These are phyloP conservation scores for Semnornis frantzii DNA, from an alignment of 2,113 vertebrate species.

Conservation along the genomic window DNA sequence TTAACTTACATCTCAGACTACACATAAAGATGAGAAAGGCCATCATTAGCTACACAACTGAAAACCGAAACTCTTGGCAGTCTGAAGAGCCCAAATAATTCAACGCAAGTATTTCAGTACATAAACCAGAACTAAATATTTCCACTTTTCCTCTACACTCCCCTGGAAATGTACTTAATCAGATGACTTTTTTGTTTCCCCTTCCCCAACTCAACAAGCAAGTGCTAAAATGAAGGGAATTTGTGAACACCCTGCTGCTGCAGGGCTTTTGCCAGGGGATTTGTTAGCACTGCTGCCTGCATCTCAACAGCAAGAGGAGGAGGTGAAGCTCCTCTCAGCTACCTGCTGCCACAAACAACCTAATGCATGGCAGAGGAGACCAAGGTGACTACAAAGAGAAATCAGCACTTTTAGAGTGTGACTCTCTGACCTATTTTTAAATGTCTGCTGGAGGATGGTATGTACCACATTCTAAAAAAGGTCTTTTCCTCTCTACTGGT, in stretches of 20 bases:
- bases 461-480: not conserved
- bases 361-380: not conserved
- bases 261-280: not conserved
- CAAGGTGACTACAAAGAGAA: not conserved
- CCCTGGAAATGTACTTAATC: not conserved
- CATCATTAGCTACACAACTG: rapidly evolving
- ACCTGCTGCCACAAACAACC: not conserved
- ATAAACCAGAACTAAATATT: not conserved
- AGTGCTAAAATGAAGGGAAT: not conserved
- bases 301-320: not conserved
- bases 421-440: not conserved
- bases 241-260: rapidly evolving
- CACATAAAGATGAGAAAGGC: not conserved
- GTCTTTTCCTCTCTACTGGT: not conserved
- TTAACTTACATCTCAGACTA: slow-evolving; percentile 39
- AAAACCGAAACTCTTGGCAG: not conserved
- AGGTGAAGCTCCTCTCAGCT: not conserved
- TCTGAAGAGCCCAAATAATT: not conserved
- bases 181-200: not conserved
- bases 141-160: not conserved
- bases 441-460: not conserved
- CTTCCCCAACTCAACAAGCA: not conserved
- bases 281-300: not conserved
- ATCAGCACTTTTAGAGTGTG: not conserved
- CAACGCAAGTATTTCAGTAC: not conserved